phyloP scores from a whole-genome alignment of 2,888 invertebrate species.

The Andricus quercusramuli region DNA sequence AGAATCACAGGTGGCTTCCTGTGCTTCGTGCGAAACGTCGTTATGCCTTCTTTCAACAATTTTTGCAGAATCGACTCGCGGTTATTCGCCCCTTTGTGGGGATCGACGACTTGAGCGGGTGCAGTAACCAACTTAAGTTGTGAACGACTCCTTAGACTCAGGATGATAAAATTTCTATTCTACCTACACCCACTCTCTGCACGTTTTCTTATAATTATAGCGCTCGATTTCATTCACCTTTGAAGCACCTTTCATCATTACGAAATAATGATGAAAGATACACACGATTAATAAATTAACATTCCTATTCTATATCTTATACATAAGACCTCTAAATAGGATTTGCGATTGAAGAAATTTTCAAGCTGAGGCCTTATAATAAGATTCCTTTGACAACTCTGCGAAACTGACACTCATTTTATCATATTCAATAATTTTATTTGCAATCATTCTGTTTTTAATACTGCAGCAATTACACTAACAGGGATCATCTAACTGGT shows the following conservation, averaged over 20 bases:
- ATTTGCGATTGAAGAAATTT: background rate
- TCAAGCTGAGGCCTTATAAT: background rate
- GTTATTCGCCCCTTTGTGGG: slow-evolving; percentile 32
- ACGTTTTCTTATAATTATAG: background rate
- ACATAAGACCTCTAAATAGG: background rate
- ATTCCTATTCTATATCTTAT: background rate
- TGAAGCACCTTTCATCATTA: background rate
- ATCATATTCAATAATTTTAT: background rate
- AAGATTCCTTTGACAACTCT: background rate
- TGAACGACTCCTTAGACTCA: background rate
- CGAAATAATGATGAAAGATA: background rate
- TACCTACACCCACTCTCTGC: background rate
- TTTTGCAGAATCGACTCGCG: slow-evolving; percentile 41
- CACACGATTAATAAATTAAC: background rate
- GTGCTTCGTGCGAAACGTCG: background rate
- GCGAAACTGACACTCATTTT: background rate
- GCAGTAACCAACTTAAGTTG: slow-evolving; percentile 52
- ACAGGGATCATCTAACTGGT: no score
- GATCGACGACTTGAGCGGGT: slow-evolving; percentile 70
- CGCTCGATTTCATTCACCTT: slow-evolving; percentile 8
- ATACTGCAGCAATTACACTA: background rate
- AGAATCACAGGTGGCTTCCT: slow-evolving; percentile 1
- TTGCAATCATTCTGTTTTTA: background rate
- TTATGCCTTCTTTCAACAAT: background rate
- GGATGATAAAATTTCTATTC: slow-evolving; percentile 7